Evolutionary conservation across 2,888 invertebrate genomes (phyloP), one percentile per base, ranked within the genome.

Genomic region (Punctoribates punctum): DNA sequence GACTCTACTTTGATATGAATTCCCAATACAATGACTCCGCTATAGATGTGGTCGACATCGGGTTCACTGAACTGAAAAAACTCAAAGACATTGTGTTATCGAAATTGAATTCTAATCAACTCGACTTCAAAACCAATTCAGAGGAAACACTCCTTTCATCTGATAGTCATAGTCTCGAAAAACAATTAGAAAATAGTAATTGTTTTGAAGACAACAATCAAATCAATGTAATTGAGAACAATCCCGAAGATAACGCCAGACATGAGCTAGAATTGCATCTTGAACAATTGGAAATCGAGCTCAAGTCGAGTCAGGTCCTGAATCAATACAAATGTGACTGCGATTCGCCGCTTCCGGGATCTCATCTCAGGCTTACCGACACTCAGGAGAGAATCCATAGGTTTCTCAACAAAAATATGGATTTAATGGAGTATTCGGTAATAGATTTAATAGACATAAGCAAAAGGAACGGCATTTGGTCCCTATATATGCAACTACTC

Each of bases 41-140:
- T 6, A 60, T 60, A 25, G 60, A 60, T 60, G 60, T 60, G 25
- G 20, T 60, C 25, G 60, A 60, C 20, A 60, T 60, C 27, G 60
- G 60, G 60, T 60, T 60, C 20, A 60, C 5, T 60, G 60, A 60
- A 60, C 60, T 60, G 23, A 60, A 60, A 60, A 60, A 60, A 60
- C 25, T 60, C 2, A 60, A 60, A 60, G 20, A 60, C 15, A 60
- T 27, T 60, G 60, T 60, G 5, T 60, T 60, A 60, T 60, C 60
- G 2, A 60, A 60, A 25, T 25, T 60, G 6, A 60, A 60, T 25
- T 25, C 60, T 54, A 54, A 54, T n/a, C 11, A 54, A 60, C 2
- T 60, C 25, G 60, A 27, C 60, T 9, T 27, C 27, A 60, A 60
- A 25, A 25, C 8, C 5, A 8, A 25, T 25, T 25, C 20, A 15